A percentile compares a stretch with the other conserved stretches of the same genome.
These are phyloP conservation scores for Saccostrea cuccullata DNA, from an alignment of 1,140 invertebrate species.

Conservation along the genomic window DNA sequence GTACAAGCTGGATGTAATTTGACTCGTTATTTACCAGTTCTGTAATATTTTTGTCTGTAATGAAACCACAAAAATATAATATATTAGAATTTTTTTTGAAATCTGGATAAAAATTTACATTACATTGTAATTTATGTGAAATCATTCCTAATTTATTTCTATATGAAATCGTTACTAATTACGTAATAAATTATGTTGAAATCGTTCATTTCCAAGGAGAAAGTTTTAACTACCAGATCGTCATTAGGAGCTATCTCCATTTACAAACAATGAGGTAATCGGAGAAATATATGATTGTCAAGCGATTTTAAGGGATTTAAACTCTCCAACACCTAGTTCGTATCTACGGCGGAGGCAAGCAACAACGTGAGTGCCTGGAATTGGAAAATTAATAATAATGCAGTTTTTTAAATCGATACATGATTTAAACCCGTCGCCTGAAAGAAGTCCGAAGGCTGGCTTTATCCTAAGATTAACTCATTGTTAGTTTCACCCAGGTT, in stretches of 20 bases:
- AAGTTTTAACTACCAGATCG: not conserved
- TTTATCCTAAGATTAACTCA: not conserved
- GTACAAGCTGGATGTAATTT: no score
- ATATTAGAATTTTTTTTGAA: no score
- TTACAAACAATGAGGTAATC: conserved; percentile 31
- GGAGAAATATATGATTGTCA: not conserved
- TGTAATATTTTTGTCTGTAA: no score
- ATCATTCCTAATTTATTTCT: no score
- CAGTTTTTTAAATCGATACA: conserved; percentile 31
- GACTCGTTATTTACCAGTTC: no score
- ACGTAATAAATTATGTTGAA: no score
- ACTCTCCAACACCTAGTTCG: not conserved
- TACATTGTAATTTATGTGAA: no score
- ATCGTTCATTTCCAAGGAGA: no score
- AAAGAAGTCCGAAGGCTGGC: not conserved
- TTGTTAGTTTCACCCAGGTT: conserved; percentile 30
- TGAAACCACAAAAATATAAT: no score
- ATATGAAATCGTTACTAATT: no score
- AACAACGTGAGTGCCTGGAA: not conserved
- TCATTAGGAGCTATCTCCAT: not conserved
- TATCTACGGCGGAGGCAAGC: not conserved
- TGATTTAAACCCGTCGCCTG: conserved; percentile 19
- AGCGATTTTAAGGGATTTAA: conserved; percentile 27
- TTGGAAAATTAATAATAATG: not conserved
- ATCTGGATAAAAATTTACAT: no score